A percentile compares a stretch with the other conserved stretches of the same genome.
Conservation (phyloP, 1,140 invertebrate species). For the Agrypnia vestita region DNA sequence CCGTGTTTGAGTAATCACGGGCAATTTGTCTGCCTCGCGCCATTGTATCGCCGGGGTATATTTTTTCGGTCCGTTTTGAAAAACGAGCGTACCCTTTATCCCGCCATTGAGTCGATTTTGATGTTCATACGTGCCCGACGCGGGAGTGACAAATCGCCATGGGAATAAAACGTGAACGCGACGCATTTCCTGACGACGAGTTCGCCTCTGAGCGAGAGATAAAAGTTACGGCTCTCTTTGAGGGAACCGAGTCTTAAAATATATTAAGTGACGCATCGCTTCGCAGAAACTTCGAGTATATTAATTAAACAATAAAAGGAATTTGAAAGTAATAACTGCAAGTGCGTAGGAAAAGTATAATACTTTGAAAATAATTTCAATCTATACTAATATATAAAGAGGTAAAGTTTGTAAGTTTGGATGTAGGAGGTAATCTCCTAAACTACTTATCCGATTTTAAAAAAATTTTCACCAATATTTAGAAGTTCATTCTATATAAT, state of each 20-base stretch:
- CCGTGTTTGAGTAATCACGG: conserved; percentile 54
- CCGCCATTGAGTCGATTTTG: conserved; percentile 45
- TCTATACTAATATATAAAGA: no score
- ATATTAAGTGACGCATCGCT: no score
- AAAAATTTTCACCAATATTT: no score
- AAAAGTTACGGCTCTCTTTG: neutral
- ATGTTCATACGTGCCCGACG: conserved; percentile 35
- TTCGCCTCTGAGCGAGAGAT: neutral
- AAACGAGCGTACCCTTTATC: conserved; percentile 44
- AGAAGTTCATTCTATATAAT: no score
- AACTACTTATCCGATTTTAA: no score
- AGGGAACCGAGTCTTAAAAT: neutral
- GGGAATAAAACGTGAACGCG: conserved; percentile 36
- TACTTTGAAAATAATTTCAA: no score
- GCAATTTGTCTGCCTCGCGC: conserved; percentile 53
- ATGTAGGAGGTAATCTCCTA: no score
- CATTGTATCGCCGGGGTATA: conserved; percentile 42
- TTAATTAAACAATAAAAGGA: no score
- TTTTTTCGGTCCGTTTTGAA: conserved; percentile 39
- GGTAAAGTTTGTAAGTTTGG: no score
- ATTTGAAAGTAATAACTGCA: no score
- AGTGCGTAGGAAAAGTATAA: no score
- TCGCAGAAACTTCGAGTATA: no score
- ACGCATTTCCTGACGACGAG: conserved; percentile 15
- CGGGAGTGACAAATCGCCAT: conserved; percentile 42